Conservation (phyloP, 2,888 invertebrate genomes). For the Eutolmus rufibarbis region DNA sequence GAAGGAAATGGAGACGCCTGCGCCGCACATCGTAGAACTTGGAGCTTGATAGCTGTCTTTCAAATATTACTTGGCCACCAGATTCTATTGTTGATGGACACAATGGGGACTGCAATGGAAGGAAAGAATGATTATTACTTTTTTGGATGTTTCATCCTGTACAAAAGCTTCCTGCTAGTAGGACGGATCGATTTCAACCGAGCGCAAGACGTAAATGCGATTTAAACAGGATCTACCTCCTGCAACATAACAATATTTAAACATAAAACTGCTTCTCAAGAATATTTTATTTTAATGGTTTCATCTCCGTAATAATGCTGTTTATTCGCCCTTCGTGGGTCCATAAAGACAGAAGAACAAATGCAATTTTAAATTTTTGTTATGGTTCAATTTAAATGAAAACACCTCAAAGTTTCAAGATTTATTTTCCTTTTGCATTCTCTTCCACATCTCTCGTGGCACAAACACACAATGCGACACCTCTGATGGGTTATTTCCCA, state of each 20-base stretch:
- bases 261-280: neutral
- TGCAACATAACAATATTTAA: neutral
- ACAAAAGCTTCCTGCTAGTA: neutral
- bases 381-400: neutral
- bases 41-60: neutral
- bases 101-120: neutral
- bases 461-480: neutral
- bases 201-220: neutral
- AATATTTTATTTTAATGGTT: neutral
- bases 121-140: neutral
- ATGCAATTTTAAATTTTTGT: neutral
- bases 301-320: neutral
- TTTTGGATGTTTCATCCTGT: neutral
- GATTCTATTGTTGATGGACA: conserved; percentile 3
- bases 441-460: neutral
- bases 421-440: neutral
- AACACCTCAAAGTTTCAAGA: neutral
- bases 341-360: neutral
- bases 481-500: neutral
- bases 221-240: neutral
- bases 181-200: neutral
- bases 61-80: conserved; percentile 1
- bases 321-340: neutral
- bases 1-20: conserved; percentile 2
- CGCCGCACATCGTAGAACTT: neutral